A percentile compares a stretch with the other conserved stretches of the same genome.
Evolutionary conservation across 2,797 vertebrate species (phyloP).

Genomic region (Semaprochilodus insignis): DNA sequence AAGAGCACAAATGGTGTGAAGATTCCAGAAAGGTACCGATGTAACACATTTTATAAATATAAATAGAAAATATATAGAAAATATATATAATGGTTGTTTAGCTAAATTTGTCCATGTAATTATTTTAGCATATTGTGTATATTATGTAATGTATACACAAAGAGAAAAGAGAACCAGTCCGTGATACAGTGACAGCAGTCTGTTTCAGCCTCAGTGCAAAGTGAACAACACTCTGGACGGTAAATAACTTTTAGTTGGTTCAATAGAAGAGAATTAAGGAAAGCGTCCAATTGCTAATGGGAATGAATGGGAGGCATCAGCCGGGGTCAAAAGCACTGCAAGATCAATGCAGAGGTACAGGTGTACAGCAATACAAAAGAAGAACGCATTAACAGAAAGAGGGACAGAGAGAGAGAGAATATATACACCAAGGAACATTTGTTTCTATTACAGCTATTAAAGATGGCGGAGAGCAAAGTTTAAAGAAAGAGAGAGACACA

Average conservation of each 20-base stretch:
- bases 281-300: slow-evolving; percentile 78
- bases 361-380: slow-evolving; percentile 65
- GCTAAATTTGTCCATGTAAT: too few species aligned
- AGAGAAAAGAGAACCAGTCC: neutral
- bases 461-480: slow-evolving; percentile 53
- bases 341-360: slow-evolving; percentile 80
- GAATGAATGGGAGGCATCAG: slow-evolving; percentile 82
- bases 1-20: neutral
- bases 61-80: neutral
- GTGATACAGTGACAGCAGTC: slow-evolving; percentile 20
- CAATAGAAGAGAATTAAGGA: slow-evolving; percentile 81
- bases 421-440: slow-evolving; percentile 62
- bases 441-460: slow-evolving; percentile 81
- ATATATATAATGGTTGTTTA: neutral
- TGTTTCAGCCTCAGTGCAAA: slow-evolving; percentile 20
- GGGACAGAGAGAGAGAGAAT: slow-evolving; percentile 9
- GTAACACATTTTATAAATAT: neutral
- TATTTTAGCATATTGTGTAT: too few species aligned
- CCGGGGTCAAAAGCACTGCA: slow-evolving; percentile 78
- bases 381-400: slow-evolving; percentile 65
- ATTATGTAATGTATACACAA: neutral
- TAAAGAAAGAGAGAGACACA: slow-evolving; percentile 61
- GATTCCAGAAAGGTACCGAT: neutral
- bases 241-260: slow-evolving; percentile 81
- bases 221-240: slow-evolving; percentile 65